Conservation (phyloP, 2,113 vertebrate genomes). For the Corythornis cristatus region DNA sequence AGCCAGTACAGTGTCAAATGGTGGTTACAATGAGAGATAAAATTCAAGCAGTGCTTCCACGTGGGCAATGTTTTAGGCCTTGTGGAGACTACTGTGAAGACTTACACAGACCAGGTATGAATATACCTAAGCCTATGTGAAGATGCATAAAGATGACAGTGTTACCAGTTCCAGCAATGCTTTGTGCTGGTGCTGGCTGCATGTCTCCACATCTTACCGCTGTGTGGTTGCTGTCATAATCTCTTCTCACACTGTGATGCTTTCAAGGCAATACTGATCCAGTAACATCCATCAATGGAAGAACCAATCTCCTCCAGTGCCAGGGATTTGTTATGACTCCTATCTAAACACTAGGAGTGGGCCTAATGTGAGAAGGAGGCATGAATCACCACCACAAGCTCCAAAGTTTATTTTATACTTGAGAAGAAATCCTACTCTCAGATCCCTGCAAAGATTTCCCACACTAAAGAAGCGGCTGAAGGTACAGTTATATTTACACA, state of each 20-base stretch:
- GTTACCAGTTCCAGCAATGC: neutral
- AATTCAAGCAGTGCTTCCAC: neutral
- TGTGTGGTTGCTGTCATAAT: neutral
- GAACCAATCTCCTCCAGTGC: neutral
- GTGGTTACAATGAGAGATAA: neutral
- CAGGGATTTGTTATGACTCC: neutral
- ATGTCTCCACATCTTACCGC: neutral
- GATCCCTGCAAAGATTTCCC: neutral
- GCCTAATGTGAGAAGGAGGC: neutral
- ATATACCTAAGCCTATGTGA: neutral
- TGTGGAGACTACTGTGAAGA: neutral
- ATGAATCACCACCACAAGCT: neutral
- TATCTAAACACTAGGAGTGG: neutral
- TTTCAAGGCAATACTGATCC: neutral
- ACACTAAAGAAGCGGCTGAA: neutral
- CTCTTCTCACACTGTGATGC: neutral
- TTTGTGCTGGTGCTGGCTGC: neutral
- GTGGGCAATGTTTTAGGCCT: neutral
- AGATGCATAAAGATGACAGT: neutral
- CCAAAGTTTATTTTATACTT: neutral
- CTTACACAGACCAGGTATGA: neutral
- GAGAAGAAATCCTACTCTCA: neutral
- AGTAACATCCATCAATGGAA: neutral
- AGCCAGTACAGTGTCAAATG: neutral
- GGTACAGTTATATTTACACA: neutral